A percentile compares a stretch with the other conserved stretches of the same genome.
These are phyloP conservation scores for Rotaria sp. DNA, from an alignment of 2,888 invertebrate genomes.

Conservation along the genomic window DNA sequence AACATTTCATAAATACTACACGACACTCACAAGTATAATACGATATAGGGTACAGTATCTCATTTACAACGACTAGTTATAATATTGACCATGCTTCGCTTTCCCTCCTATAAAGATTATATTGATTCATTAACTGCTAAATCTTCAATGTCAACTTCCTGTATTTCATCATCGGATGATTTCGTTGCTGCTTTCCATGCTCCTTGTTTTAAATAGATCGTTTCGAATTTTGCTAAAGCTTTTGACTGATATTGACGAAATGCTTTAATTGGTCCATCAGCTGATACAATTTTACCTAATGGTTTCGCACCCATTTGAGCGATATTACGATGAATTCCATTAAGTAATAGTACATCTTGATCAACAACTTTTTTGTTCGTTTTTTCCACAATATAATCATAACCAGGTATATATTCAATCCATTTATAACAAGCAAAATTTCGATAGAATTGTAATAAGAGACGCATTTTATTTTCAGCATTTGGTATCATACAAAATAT, in stretches of 20 bases:
- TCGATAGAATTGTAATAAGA: neutral
- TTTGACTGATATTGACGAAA: neutral
- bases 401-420: slow-evolving; percentile 13
- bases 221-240: neutral
- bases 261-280: neutral
- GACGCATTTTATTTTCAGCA: neutral
- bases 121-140: too few species aligned
- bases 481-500: neutral
- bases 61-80: too few species aligned
- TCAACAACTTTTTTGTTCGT: neutral
- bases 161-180: neutral
- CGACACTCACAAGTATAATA: too few species aligned
- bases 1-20: too few species aligned
- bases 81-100: too few species aligned
- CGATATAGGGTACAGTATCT: too few species aligned
- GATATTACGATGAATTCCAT: neutral
- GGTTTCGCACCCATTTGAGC: neutral
- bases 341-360: neutral
- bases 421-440: neutral
- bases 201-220: neutral
- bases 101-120: too few species aligned
- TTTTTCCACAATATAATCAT: neutral
- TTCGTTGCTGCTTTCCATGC: neutral
- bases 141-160: neutral
- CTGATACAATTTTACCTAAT: neutral